Evolutionary conservation across 2,888 invertebrate species (phyloP), one percentile per base, ranked within the genome.

Genomic region (Spisula subtruncata): DNA sequence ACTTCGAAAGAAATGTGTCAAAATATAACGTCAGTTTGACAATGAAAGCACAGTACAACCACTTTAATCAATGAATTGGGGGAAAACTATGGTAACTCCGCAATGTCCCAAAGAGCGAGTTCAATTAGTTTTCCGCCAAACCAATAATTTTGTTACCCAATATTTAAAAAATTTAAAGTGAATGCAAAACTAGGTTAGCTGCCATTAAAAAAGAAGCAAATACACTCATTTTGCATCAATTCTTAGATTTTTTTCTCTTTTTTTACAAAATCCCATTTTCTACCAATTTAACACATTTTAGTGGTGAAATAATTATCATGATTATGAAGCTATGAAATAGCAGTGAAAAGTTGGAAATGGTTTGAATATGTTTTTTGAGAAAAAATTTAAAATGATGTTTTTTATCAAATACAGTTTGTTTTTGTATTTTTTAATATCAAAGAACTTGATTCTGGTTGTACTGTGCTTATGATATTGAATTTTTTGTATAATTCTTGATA

Each of bases 1-100:
- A 94, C 94, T 81, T 95, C 95, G 1, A 95, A 95, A 90, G 95
- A 95, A 89, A 86, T 95, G 54, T 95, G 92, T 93, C 95, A 96
- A 86, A 95, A 95, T 80, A 92, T 95, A 29, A 95, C 95, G 0
- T 95, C 95, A 14, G 91, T 96, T 86, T 95, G 94, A 95, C 92
- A 91, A 83, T 88, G 85, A 88, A n/a, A 48, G 81, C 82, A 89
- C 86, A 89, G 89, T 89, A 85, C 89, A 86, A 60, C 85, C 89
- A 83, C 12, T 75, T 75, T 75, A 66, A 66, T n/a, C n/a, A n/a
- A n/a, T n/a, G n/a, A n/a, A n/a, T n/a, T n/a, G n/a, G n/a, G n/a
- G n/a, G n/a, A n/a, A n/a, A n/a, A n/a, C n/a, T n/a, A n/a, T n/a
- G n/a, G n/a, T n/a, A n/a, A n/a, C n/a, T n/a, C n/a, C n/a, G n/a